Percentiles rank a stretch among this genome's conserved stretches.
These are phyloP conservation scores for Tokudaia tokunoshimensis DNA, from an alignment of 2,797 vertebrate genomes.

Conservation along the genomic window DNA sequence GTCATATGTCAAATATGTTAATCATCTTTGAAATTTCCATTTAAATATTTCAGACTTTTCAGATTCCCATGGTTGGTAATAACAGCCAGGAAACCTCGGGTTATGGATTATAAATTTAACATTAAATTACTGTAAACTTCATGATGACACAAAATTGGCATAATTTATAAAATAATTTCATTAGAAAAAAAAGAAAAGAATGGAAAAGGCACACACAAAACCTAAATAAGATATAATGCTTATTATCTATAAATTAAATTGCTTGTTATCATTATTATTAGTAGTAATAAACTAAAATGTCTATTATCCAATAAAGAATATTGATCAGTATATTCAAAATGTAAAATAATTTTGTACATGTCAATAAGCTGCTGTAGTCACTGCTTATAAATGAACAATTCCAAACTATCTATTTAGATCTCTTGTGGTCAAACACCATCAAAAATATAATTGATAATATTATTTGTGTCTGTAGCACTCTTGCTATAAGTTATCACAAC, in stretches of 20 bases:
- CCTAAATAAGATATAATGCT: neutral
- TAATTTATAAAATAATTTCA: neutral
- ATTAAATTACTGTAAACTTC: neutral
- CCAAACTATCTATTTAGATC: neutral
- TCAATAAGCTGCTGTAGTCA: neutral
- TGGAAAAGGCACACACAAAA: neutral
- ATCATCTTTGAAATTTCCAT: slow-evolving; percentile 29
- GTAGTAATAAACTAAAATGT: too few relatives aligned
- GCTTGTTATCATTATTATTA: neutral
- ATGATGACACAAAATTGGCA: neutral
- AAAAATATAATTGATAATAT: neutral
- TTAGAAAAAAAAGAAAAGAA: slow-evolving; percentile 4
- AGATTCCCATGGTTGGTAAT: neutral
- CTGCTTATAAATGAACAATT: neutral
- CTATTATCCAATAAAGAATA: neutral
- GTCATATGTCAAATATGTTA: slow-evolving; percentile 58
- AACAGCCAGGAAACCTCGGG: neutral
- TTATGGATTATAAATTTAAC: neutral
- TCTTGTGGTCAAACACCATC: rapidly evolving
- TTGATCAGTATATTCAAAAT: neutral
- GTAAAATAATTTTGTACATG: neutral
- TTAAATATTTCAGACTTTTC: slow-evolving; percentile 42
- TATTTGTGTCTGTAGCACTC: neutral
- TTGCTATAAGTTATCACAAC: neutral
- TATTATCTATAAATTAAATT: neutral